Evolutionary conservation across 2,113 vertebrate genomes (phyloP).

Genomic region (Thamnaconus septentrionalis): DNA sequence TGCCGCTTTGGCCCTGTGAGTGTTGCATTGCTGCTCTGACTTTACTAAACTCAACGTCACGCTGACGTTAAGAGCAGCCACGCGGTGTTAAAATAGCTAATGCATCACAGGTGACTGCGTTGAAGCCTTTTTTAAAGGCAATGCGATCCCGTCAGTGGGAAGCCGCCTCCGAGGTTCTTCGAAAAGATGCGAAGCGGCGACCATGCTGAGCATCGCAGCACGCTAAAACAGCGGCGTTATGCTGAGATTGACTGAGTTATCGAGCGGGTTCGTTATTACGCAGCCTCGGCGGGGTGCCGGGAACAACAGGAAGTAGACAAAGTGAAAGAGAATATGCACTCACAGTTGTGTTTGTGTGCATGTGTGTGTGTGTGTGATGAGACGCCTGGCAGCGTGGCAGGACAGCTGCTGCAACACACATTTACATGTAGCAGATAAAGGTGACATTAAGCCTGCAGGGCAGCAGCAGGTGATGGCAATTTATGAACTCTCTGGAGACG

Average conservation of each 20-base stretch:
- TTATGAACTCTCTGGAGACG: constrained; percentile 6
- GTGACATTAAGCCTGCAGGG: constrained; percentile 60
- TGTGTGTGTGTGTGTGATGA: constrained; percentile 25
- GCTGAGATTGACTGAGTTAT: too few relatives aligned
- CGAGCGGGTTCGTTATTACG: constrained; percentile 13
- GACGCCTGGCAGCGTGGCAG: constrained; percentile 43
- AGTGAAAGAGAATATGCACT: constrained; percentile 6
- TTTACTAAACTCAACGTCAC: too few relatives aligned
- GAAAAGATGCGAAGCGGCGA: too few relatives aligned
- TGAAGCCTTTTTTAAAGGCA: too few relatives aligned
- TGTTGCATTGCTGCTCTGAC: not conserved
- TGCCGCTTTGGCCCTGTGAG: constrained; percentile 16
- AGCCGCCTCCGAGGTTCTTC: too few relatives aligned
- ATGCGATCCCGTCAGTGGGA: too few relatives aligned
- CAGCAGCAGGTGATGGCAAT: constrained; percentile 30
- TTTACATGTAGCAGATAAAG: constrained; percentile 50
- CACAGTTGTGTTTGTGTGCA: not conserved
- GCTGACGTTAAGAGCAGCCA: too few relatives aligned
- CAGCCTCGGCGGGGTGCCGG: constrained; percentile 19
- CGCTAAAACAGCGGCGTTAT: too few relatives aligned
- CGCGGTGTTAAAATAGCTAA: too few relatives aligned
- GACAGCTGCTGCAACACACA: constrained; percentile 55
- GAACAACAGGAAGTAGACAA: constrained; percentile 17
- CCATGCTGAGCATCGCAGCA: too few relatives aligned
- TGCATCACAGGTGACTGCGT: too few relatives aligned